Percentiles rank a stretch among this genome's conserved stretches.
These are phyloP conservation scores for Perccottus glenii DNA, from an alignment of 2,113 vertebrate species.

Conservation along the genomic window DNA sequence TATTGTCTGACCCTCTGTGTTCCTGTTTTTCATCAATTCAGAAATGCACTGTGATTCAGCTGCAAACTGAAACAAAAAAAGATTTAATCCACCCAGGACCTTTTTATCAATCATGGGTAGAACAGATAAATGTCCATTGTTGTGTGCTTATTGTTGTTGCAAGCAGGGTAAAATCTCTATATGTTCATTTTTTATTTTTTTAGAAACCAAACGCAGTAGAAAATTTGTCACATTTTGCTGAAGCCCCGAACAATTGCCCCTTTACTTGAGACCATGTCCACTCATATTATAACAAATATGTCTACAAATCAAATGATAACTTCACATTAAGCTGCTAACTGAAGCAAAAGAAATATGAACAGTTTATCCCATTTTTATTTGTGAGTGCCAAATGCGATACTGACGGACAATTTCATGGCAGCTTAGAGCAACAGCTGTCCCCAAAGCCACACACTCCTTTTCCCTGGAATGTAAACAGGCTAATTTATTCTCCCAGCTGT, in stretches of 20 bases:
- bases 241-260: too few relatives aligned
- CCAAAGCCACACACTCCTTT: not conserved
- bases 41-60: not conserved
- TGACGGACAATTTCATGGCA: conserved; percentile 39
- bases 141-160: not conserved
- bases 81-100: not conserved
- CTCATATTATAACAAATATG: not conserved
- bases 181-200: not conserved
- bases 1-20: not conserved
- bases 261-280: not conserved
- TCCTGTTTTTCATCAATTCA: not conserved
- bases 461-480: conserved; percentile 23
- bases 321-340: not conserved
- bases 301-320: not conserved
- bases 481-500: conserved; percentile 20
- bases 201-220: too few relatives aligned
- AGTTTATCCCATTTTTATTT: conserved; percentile 22
- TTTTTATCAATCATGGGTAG: not conserved
- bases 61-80: too few relatives aligned
- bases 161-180: conserved; percentile 6
- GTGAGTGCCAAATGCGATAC: conserved; percentile 45
- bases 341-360: conserved; percentile 14
- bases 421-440: conserved; percentile 32
- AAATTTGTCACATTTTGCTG: too few relatives aligned
- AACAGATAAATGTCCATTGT: not conserved